Percentiles rank a stretch among this genome's conserved stretches.
phyloP scores from a whole-genome alignment of 2,888 invertebrate species.

The Cerastis rubricosa region DNA sequence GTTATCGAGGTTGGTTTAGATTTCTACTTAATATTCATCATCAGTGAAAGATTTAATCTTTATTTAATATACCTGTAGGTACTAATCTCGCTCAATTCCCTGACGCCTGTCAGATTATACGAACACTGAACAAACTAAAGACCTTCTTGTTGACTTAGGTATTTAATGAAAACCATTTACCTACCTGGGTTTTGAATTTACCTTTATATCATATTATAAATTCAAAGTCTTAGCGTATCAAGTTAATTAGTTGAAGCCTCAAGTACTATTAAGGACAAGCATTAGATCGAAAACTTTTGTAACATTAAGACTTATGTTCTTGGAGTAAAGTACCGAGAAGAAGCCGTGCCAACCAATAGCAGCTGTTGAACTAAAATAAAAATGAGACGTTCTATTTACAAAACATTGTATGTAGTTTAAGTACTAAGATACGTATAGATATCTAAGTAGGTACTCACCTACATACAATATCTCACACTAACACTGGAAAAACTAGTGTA shows the following conservation, averaged over 20 bases:
- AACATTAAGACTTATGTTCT: not conserved
- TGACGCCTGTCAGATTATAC: not conserved
- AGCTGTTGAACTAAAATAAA: not conserved
- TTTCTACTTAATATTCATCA: not conserved
- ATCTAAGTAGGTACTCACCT: not conserved
- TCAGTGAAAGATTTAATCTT: not conserved
- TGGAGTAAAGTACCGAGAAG: not conserved
- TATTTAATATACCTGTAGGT: not conserved
- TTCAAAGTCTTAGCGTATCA: too few relatives aligned
- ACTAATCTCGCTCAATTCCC: not conserved
- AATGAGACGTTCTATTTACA: not conserved
- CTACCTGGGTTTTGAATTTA: not conserved
- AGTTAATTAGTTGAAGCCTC: not conserved
- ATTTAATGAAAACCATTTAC: slow-evolving; percentile 11
- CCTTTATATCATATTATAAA: not conserved
- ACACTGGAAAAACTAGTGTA: not conserved
- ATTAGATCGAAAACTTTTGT: slow-evolving; percentile 8
- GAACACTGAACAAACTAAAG: not conserved
- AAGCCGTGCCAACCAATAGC: not conserved
- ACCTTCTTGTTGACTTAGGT: not conserved
- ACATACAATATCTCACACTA: not conserved
- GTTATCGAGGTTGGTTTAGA: not conserved
- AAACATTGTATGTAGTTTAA: not conserved
- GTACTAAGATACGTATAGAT: too few relatives aligned
- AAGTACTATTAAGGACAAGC: slow-evolving; percentile 7